Evolutionary conservation across 2,888 invertebrate species (phyloP).

Genomic region (Chelonus formosanus): DNA sequence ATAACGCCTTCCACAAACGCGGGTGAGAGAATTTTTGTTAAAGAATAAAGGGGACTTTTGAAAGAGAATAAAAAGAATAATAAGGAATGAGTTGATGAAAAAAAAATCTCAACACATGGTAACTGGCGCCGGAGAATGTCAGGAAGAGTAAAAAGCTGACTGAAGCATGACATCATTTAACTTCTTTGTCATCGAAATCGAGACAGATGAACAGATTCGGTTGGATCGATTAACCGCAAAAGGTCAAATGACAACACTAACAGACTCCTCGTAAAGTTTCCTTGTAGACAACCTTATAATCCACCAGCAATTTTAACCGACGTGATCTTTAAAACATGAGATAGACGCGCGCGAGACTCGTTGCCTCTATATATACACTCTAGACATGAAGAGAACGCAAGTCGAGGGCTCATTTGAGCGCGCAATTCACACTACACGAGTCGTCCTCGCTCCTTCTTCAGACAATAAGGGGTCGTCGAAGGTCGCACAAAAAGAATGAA

Average conservation of each 20-base stretch:
- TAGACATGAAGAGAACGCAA: not conserved
- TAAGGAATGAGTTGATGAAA: not conserved
- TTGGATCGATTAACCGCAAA: constrained; percentile 10
- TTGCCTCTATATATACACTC: not conserved
- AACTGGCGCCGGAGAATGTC: not conserved
- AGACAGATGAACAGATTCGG: too few species aligned
- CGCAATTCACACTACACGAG: constrained; percentile 20
- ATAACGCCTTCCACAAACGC: constrained; percentile 5
- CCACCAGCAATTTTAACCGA: constrained; percentile 22
- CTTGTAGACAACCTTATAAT: constrained; percentile 17
- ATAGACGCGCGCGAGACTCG: constrained; percentile 3
- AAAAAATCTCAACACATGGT: constrained; percentile 1
- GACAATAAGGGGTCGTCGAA: constrained; percentile 34
- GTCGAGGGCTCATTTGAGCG: constrained; percentile 13
- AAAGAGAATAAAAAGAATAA: not conserved
- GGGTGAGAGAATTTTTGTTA: constrained; percentile 1
- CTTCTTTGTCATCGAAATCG: too few species aligned
- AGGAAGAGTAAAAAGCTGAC: too few species aligned
- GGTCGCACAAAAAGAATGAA: constrained; percentile 31
- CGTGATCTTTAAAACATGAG: constrained; percentile 33
- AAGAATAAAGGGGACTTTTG: not conserved
- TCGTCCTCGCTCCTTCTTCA: constrained; percentile 10
- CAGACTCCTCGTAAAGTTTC: constrained; percentile 3
- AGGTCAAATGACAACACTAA: constrained; percentile 19
- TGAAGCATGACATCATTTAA: too few species aligned